Conservation (phyloP, 2,113 vertebrate genomes). For the Marmota monax region DNA sequence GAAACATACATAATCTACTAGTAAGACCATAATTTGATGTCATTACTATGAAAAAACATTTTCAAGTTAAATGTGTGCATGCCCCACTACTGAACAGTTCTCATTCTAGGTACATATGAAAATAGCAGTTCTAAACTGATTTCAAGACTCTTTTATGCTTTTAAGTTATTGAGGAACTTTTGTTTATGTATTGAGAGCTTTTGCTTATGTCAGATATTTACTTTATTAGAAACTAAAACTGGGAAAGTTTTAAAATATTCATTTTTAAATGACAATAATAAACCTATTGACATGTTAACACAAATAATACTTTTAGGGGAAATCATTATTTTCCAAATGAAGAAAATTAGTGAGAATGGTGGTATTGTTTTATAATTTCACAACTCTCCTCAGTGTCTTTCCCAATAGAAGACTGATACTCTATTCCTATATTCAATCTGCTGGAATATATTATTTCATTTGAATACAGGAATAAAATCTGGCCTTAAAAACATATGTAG, state of each 20-base stretch:
- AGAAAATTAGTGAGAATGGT: neutral
- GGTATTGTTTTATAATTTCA: neutral
- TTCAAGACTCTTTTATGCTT: neutral
- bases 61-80: neutral
- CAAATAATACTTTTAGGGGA: neutral
- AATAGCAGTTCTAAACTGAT: neutral
- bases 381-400: neutral
- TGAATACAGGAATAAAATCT: neutral
- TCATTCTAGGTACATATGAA: neutral
- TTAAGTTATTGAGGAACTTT: constrained; percentile 10
- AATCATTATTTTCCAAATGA: constrained; percentile 5
- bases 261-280: neutral
- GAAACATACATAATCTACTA: neutral
- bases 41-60: neutral
- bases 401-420: neutral
- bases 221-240: constrained; percentile 20
- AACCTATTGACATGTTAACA: neutral
- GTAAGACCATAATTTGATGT: neutral
- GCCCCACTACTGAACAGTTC: neutral
- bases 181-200: neutral
- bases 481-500: neutral
- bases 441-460: neutral
- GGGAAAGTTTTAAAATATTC: neutral
- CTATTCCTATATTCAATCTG: neutral
- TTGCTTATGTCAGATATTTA: neutral